These are phyloP conservation scores for Macrophya alboannulata DNA, from an alignment of 2,888 invertebrate genomes.

Conservation along the genomic window DNA sequence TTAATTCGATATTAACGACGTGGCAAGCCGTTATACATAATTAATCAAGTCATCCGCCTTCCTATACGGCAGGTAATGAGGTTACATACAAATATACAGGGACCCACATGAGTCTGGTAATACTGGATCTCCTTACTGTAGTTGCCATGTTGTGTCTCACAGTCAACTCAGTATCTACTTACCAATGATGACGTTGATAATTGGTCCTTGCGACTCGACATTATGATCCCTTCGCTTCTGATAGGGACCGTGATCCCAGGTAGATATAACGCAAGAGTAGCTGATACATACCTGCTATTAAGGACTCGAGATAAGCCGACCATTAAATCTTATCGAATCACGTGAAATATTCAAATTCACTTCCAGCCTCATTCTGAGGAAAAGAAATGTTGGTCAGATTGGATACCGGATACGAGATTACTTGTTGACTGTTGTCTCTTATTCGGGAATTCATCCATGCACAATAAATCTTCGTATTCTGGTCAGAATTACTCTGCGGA, in stretches of 20 bases:
- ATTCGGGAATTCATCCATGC: not conserved
- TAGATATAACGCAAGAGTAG: constrained; percentile 13
- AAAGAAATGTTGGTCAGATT: constrained; percentile 30
- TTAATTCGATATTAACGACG: constrained; percentile 51
- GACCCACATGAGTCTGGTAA: not conserved
- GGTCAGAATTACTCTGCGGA: not conserved
- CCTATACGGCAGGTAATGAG: constrained; percentile 25
- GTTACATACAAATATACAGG: not conserved
- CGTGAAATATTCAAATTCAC: constrained; percentile 40
- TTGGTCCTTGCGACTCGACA: constrained; percentile 15
- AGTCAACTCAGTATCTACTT: not conserved
- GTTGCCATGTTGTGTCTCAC: not conserved
- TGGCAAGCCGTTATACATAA: constrained; percentile 30
- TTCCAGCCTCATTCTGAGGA: constrained; percentile 7
- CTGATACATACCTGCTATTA: constrained; percentile 18
- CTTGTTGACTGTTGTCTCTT: not conserved
- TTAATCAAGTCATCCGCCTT: constrained; percentile 45
- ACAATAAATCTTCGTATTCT: not conserved
- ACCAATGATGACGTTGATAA: constrained; percentile 22
- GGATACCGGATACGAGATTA: constrained; percentile 18
- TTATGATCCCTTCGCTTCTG: not conserved
- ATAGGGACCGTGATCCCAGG: not conserved
- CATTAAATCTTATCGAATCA: constrained; percentile 40
- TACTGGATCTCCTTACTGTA: constrained; percentile 9
- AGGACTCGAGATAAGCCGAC: constrained; percentile 35